Evolutionary conservation across 2,797 vertebrate species (phyloP).

Genomic region (Lutjanus argentimaculatus): DNA sequence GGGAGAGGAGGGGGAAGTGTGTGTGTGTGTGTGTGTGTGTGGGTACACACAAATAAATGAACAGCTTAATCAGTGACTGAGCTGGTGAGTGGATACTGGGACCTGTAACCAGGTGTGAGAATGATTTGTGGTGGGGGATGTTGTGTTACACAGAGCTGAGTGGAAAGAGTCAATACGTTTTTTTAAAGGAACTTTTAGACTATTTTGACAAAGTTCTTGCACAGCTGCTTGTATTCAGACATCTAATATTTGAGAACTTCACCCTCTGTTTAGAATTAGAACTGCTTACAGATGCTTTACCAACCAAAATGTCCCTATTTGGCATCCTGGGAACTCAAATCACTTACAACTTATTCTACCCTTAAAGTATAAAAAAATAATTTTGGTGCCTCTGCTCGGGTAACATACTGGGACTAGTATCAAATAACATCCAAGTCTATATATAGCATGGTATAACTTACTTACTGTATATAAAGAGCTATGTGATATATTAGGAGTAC

Average conservation of each 20-base stretch:
- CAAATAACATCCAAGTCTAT: background rate
- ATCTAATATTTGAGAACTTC: too few species aligned
- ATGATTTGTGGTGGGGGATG: background rate
- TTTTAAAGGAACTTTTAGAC: too few species aligned
- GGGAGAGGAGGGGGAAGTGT: background rate
- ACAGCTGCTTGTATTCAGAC: background rate
- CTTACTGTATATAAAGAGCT: background rate
- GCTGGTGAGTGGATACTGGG: background rate
- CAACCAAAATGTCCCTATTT: too few species aligned
- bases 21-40: background rate
- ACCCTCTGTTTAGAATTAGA: too few species aligned
- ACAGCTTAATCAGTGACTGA: slow-evolving; percentile 15
- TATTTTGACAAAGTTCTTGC: too few species aligned
- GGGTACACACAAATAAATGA: slow-evolving; percentile 14
- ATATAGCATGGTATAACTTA: background rate
- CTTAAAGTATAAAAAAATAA: background rate
- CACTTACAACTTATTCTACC: too few species aligned
- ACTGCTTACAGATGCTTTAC: too few species aligned
- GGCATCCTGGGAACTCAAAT: too few species aligned
- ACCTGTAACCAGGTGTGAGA: slow-evolving; percentile 13
- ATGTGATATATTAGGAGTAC: background rate
- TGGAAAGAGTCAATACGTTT: background rate
- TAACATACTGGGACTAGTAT: background rate
- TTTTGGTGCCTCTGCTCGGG: background rate
- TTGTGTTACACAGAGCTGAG: background rate